Evolutionary conservation across 2,113 vertebrate species (phyloP).

Genomic region (Benitochromis conjunctus): DNA sequence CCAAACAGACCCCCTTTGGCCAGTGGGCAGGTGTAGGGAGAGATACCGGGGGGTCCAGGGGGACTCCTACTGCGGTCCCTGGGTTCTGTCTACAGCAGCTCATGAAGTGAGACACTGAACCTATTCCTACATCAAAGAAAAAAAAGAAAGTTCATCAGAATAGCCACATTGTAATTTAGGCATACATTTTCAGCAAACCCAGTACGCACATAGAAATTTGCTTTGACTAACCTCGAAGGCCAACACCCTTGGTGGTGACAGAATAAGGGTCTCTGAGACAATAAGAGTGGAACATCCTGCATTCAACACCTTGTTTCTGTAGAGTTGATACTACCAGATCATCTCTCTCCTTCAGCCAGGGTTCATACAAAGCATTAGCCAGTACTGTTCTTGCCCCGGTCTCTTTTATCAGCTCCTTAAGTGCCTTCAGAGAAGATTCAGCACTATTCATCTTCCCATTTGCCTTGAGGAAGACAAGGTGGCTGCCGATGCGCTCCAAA

Average conservation of each 20-base stretch:
- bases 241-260: conserved; percentile 69
- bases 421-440: conserved; percentile 40
- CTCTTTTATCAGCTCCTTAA: conserved; percentile 48
- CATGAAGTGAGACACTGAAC: conserved; percentile 74
- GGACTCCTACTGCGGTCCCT: conserved; percentile 28
- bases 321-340: conserved; percentile 43
- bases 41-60: conserved; percentile 55
- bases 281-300: conserved; percentile 67
- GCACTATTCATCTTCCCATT: background rate
- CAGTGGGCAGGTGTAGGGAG: conserved; percentile 60
- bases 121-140: conserved; percentile 59
- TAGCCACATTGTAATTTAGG: background rate
- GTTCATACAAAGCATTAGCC: conserved; percentile 71
- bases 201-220: background rate
- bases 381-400: conserved; percentile 62
- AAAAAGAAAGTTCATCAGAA: background rate
- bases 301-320: conserved; percentile 52
- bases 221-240: conserved; percentile 66
- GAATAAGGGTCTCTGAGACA: conserved; percentile 71
- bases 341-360: conserved; percentile 74
- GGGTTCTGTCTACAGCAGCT: conserved; percentile 70
- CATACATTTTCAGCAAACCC: background rate
- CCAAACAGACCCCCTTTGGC: conserved; percentile 56
- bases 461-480: conserved; percentile 43
- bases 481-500: conserved; percentile 64